A percentile compares a stretch with the other conserved stretches of the same genome.
phyloP scores from a whole-genome alignment of 2,888 invertebrate genomes.

The Catonia carolina region DNA sequence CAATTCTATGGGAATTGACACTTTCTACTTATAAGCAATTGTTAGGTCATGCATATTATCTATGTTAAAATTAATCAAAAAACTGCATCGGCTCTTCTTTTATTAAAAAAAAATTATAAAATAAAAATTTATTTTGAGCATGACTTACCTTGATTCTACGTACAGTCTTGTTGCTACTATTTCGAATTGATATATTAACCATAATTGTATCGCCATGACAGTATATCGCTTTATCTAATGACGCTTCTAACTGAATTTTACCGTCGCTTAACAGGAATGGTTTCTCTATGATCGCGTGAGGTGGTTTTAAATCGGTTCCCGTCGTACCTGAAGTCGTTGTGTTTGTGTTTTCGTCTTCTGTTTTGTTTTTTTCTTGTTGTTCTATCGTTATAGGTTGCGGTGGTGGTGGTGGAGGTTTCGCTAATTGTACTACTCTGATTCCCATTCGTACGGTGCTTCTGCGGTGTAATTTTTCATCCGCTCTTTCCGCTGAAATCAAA shows the following conservation, averaged over 20 bases:
- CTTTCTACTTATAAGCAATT: too few relatives aligned
- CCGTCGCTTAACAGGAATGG: slow-evolving; percentile 83
- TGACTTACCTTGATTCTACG: slow-evolving; percentile 69
- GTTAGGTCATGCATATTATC: too few relatives aligned
- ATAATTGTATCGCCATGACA: slow-evolving; percentile 74
- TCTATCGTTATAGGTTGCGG: slow-evolving; percentile 25
- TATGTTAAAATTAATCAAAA: background rate
- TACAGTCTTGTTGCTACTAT: slow-evolving; percentile 78
- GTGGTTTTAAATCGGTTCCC: slow-evolving; percentile 45
- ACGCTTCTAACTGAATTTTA: slow-evolving; percentile 64
- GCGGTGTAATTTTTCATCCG: slow-evolving; percentile 74
- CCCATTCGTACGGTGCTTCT: slow-evolving; percentile 79
- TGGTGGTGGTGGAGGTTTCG: slow-evolving; percentile 38
- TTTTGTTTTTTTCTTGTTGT: slow-evolving; percentile 29
- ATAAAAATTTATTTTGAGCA: too few relatives aligned
- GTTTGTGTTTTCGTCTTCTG: slow-evolving; percentile 37
- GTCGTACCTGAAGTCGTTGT: slow-evolving; percentile 30
- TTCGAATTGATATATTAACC: slow-evolving; percentile 66
- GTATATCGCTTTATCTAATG: slow-evolving; percentile 74
- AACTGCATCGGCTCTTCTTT: background rate
- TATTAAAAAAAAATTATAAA: too few relatives aligned
- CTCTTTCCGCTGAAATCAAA: slow-evolving; percentile 61
- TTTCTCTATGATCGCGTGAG: slow-evolving; percentile 67
- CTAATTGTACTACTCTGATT: slow-evolving; percentile 70
- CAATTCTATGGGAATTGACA: too few relatives aligned